Conservation (phyloP, 1,140 invertebrate species). For the Acyrthosiphon pisum region DNA sequence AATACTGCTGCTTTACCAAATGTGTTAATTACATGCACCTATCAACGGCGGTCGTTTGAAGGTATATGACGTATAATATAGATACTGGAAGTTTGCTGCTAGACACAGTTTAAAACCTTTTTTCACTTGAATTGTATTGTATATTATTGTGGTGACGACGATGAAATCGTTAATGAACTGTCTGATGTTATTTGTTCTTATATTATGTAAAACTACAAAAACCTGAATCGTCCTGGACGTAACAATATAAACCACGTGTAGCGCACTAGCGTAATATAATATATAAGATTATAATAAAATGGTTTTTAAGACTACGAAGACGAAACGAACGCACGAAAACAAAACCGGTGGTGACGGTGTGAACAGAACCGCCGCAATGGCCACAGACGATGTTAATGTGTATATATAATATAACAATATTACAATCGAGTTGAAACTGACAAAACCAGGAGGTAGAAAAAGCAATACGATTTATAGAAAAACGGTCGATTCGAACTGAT, state of each 20-base stretch:
- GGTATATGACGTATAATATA: background rate
- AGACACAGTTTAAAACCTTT: background rate
- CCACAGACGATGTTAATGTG: background rate
- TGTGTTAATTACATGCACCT: background rate
- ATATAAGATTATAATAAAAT: background rate
- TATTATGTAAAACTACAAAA: background rate
- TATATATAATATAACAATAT: background rate
- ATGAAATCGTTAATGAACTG: background rate
- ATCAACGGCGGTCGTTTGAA: background rate
- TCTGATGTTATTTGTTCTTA: background rate
- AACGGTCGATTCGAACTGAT: slow-evolving; percentile 35
- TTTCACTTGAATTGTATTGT: background rate
- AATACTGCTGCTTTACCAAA: background rate
- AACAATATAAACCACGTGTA: background rate
- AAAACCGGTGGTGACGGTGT: background rate
- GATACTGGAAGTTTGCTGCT: background rate
- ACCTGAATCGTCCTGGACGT: background rate
- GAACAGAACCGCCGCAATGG: background rate
- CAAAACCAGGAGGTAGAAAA: background rate
- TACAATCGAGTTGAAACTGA: background rate
- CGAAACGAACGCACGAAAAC: background rate
- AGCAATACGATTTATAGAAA: background rate
- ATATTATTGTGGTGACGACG: background rate
- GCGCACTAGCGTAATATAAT: background rate
- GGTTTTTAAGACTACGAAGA: background rate